These are phyloP conservation scores for Grallaria varia DNA, from an alignment of 2,113 vertebrate genomes.

Conservation along the genomic window DNA sequence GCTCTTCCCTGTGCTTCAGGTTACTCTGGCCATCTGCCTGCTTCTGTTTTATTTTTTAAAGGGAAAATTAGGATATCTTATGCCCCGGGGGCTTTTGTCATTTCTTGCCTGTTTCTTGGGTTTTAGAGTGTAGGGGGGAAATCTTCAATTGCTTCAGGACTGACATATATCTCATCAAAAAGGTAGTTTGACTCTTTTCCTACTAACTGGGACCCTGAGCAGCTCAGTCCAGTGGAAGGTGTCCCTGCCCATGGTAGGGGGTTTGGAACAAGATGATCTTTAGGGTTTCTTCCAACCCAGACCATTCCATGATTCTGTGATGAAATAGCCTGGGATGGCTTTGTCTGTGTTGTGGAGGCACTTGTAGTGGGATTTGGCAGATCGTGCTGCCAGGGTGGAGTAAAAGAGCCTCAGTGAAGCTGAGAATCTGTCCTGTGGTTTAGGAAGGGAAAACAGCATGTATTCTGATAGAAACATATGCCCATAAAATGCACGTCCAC, in stretches of 20 bases:
- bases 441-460: not conserved
- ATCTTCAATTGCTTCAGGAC: not conserved
- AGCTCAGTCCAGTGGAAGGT: not conserved
- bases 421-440: not conserved
- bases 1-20: not conserved
- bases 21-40: not conserved
- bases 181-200: not conserved
- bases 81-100: accelerated
- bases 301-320: not conserved
- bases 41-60: not conserved
- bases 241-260: not conserved
- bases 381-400: not conserved
- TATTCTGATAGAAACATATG: not conserved
- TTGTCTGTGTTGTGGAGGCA: not conserved
- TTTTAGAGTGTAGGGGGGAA: not conserved
- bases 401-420: not conserved
- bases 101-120: not conserved
- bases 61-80: not conserved
- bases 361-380: not conserved
- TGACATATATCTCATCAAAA: not conserved
- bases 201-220: not conserved
- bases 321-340: not conserved
- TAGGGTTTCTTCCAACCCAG: not conserved
- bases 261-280: not conserved
- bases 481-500: not conserved